These are phyloP conservation scores for Leptopilina myrica DNA, from an alignment of 2,888 invertebrate genomes.

Conservation along the genomic window DNA sequence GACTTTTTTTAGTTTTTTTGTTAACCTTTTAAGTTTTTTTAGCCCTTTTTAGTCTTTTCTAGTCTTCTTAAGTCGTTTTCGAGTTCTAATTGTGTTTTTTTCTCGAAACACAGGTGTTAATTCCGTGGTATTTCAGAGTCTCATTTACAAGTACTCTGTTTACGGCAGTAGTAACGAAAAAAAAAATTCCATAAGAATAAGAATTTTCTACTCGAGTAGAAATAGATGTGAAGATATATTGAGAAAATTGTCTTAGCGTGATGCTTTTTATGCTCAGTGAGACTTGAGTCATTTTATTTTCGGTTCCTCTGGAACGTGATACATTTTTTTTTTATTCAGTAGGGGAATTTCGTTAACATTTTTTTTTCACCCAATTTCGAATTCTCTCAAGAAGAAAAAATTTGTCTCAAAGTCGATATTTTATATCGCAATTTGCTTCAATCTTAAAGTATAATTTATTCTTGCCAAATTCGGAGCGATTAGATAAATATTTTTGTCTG, in stretches of 20 bases:
- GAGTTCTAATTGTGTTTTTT: background rate
- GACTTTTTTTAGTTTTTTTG: too few relatives aligned
- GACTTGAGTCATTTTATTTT: slow-evolving; percentile 25
- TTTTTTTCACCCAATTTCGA: background rate
- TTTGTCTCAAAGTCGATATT: too few relatives aligned
- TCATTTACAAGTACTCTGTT: too few relatives aligned
- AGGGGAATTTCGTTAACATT: background rate
- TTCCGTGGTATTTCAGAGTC: background rate
- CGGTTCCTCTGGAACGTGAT: slow-evolving; percentile 1
- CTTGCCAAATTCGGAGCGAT: too few relatives aligned
- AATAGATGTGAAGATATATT: slow-evolving; percentile 2
- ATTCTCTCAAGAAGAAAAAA: too few relatives aligned
- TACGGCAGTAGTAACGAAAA: too few relatives aligned
- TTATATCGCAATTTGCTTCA: too few relatives aligned
- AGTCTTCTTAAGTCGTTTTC: too few relatives aligned
- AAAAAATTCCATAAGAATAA: background rate
- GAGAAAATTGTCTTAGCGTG: background rate
- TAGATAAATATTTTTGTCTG: too few relatives aligned
- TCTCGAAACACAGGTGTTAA: background rate
- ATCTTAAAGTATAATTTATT: too few relatives aligned
- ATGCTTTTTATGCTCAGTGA: background rate
- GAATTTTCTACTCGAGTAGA: slow-evolving; percentile 8
- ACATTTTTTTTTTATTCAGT: background rate
- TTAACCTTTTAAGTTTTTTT: too few relatives aligned
- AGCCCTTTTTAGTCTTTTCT: too few relatives aligned